These are phyloP conservation scores for Pseudorectes ferrugineus DNA, from an alignment of 2,113 vertebrate species.

Conservation along the genomic window DNA sequence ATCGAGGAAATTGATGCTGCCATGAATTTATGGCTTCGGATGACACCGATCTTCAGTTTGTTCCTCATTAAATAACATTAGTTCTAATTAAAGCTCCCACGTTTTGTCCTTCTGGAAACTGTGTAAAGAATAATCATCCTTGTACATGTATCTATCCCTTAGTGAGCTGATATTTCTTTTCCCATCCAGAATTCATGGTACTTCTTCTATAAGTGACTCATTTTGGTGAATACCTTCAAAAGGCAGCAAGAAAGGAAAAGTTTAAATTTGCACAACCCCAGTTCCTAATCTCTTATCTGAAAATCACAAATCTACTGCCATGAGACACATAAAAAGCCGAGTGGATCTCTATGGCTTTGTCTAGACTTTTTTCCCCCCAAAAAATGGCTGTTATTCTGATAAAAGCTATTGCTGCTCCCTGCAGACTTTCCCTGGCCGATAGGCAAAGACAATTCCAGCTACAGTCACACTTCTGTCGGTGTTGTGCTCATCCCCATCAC, in stretches of 20 bases:
- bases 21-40: background rate
- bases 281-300: background rate
- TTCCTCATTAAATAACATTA: background rate
- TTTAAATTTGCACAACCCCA: background rate
- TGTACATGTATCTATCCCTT: background rate
- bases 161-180: background rate
- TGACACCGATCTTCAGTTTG: background rate
- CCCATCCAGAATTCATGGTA: background rate
- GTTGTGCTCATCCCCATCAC: background rate
- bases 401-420: background rate
- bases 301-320: background rate
- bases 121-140: background rate
- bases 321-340: background rate
- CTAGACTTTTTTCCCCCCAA: background rate
- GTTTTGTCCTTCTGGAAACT: background rate
- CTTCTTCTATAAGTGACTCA: background rate
- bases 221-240: background rate
- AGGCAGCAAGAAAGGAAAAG: background rate
- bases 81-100: background rate
- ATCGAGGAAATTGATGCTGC: background rate
- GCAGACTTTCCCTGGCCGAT: background rate
- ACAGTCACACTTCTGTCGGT: background rate
- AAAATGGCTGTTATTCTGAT: background rate
- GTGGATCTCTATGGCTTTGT: background rate
- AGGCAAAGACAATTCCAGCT: background rate